Base-by-base conservation (phyloP, 1,140 invertebrate species). In the Ostrea edulis region DNA sequence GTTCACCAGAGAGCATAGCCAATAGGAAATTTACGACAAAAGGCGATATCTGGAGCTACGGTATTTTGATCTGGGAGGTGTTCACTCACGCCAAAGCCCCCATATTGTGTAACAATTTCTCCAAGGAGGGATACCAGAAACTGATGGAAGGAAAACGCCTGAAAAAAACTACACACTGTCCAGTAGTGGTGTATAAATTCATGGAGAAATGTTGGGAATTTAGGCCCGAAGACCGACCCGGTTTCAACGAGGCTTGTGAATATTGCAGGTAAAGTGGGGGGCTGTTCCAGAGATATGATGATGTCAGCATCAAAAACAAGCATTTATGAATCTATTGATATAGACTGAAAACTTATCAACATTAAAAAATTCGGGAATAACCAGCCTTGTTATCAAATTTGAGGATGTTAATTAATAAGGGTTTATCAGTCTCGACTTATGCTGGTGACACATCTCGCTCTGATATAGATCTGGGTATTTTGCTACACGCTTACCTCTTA, bases 21-120 rank as follows among this genome's bases (percentile, higher is more conserved):
- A 35, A 77, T 8, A 52, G 68, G 52, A 87, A 86, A 77, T 88
- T 91, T 25, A 91, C 90, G 0, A 89, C 82, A 0, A 81, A 89
- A 52, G 89, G 88, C 0, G 91, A 92, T 85, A 82, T 92, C 12
- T 92, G 91, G 91, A 90, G 88, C 82, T 92, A 86, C 83, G 91
- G 91, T 4, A 84, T 92, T 35, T 62, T 90, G 0, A 65, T 91
- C 84, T 92, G 91, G 91, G 91, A 92, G 62, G 85, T 89, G 7
- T 90, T 91, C 44, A 91, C 88, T 17, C 58, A 82, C n/a, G 91
- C 90, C 14, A 87, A 87, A n/a, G 52, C 77, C 7, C 91, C 91
- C 0, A 20, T 52, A 9, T 65, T 88, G 85, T 55, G 86, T 12
- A 12, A 83, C 7, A 68, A 86, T 17, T 22, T 84, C 22, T 62